Evolutionary conservation across 1,140 invertebrate genomes (phyloP), one percentile per base, ranked within the genome.

Genomic region (Cotesia chilonis): DNA sequence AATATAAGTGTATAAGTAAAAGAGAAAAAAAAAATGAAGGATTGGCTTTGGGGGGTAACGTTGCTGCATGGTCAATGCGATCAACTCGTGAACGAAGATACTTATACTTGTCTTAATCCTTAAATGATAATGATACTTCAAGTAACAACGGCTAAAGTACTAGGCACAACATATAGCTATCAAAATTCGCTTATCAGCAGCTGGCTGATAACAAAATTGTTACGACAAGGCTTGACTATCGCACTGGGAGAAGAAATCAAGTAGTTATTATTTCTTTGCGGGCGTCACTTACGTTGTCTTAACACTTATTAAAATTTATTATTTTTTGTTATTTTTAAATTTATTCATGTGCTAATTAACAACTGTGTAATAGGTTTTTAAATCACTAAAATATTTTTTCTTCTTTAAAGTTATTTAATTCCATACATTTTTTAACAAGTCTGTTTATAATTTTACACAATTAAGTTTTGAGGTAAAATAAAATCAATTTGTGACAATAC

Each of bases 121-220:
- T 20, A 59, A 59, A 20, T 59, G 57, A 59, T 59, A 28, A 59
- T 17, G 17, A 59, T 59, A 28, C 57, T 59, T 35, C 3, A 20
- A 59, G 14, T 59, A 28, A 20, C 57, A 28, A 59, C n/a, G 9
- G 41, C 41, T 47, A 47, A 9, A 47, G 6, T 10, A 59, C 57
- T 59, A 20, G 3, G 14, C 17, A 59, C 7, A 28, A 20, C 17
- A 59, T 59, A 59, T 59, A 59, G 57, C 57, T 59, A 59, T 59
- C 20, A 5, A 55, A 28, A 59, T 9, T 59, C 57, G 72, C 77
- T 79, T 78, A 78, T 79, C 79, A 76, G 70, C 36, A 77, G 77
- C 74, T 76, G 73, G 41, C 72, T 78, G 79, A 79, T 79, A 80
- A 79, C 69, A 37, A 60, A 71, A 63, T 63, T 36, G 60, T 37